Evolutionary conservation across 1,140 invertebrate genomes (phyloP).

Genomic region (Cydia splendana): DNA sequence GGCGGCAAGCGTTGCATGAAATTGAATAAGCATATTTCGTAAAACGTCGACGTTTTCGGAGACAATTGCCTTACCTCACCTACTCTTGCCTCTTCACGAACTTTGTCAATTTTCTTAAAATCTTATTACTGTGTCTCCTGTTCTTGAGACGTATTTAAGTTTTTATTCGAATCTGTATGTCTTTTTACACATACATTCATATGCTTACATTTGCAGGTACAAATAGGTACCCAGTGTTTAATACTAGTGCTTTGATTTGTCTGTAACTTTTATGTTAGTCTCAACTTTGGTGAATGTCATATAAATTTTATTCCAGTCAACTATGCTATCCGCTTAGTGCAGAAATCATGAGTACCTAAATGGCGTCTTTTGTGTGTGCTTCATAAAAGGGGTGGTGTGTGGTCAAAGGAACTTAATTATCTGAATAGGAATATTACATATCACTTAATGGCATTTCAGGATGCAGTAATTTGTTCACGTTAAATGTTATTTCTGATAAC

Average conservation of each 20-base stretch:
- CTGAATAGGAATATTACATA: no score
- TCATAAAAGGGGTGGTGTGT: no score
- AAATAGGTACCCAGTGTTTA: neutral
- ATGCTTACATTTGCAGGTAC: neutral
- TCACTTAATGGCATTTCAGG: no score
- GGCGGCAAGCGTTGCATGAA: slow-evolving; percentile 80
- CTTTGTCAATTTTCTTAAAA: slow-evolving; percentile 78
- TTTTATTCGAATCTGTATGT: slow-evolving; percentile 35
- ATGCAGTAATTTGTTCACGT: no score
- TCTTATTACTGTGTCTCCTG: slow-evolving; percentile 73
- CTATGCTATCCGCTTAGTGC: no score
- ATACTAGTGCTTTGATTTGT: neutral
- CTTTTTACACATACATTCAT: neutral
- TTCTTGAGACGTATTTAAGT: slow-evolving; percentile 57
- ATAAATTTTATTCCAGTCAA: no score
- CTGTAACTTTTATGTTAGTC: no score
- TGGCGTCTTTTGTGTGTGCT: no score
- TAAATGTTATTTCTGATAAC: no score
- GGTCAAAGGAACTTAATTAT: no score
- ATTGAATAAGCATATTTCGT: slow-evolving; percentile 80
- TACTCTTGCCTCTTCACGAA: slow-evolving; percentile 75
- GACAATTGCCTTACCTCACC: slow-evolving; percentile 80
- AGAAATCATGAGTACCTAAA: no score
- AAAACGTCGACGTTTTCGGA: slow-evolving; percentile 79
- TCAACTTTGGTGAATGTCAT: no score